A percentile compares a stretch with the other conserved stretches of the same genome.
phyloP scores from a whole-genome alignment of 2,797 vertebrate species.

The Leptodactylus fallax region DNA sequence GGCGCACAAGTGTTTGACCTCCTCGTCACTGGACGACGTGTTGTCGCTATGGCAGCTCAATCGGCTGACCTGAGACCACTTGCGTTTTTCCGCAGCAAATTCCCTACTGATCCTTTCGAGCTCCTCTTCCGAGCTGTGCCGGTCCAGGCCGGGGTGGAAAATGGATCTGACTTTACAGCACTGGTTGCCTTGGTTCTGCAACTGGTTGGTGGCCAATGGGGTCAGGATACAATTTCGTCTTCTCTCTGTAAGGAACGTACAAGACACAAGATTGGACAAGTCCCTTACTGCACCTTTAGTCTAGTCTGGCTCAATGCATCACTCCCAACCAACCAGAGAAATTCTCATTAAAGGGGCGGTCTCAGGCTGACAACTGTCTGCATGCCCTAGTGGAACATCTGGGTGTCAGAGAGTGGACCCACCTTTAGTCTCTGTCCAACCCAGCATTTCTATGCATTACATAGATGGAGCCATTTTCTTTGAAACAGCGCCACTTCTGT shows the following conservation, averaged over 20 bases:
- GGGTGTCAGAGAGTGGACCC: too few species aligned
- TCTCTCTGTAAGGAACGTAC: conserved; percentile 77
- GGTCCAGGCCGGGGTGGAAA: conserved; percentile 86
- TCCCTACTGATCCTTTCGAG: conserved; percentile 87
- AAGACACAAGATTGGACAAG: neutral
- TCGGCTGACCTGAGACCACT: conserved; percentile 80
- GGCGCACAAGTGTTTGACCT: conserved; percentile 86
- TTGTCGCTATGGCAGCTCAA: conserved; percentile 79
- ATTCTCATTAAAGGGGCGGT: too few species aligned
- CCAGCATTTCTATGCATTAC: too few species aligned
- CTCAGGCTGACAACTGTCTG: too few species aligned
- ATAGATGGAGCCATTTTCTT: too few species aligned
- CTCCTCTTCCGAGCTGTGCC: conserved; percentile 90
- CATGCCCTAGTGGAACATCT: too few species aligned
- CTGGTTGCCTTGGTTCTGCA: conserved; percentile 87
- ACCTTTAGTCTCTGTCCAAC: too few species aligned
- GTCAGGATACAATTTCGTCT: conserved; percentile 85
- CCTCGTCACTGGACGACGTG: conserved; percentile 89
- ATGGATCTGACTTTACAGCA: conserved; percentile 83
- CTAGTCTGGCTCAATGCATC: too few species aligned
- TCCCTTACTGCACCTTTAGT: neutral
- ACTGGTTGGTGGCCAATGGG: conserved; percentile 89
- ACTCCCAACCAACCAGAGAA: too few species aligned
- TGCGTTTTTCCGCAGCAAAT: conserved; percentile 79
- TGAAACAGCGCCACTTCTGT: too few species aligned